phyloP scores from a whole-genome alignment of 2,113 vertebrate genomes.

The Leptodactylus fuscus region DNA sequence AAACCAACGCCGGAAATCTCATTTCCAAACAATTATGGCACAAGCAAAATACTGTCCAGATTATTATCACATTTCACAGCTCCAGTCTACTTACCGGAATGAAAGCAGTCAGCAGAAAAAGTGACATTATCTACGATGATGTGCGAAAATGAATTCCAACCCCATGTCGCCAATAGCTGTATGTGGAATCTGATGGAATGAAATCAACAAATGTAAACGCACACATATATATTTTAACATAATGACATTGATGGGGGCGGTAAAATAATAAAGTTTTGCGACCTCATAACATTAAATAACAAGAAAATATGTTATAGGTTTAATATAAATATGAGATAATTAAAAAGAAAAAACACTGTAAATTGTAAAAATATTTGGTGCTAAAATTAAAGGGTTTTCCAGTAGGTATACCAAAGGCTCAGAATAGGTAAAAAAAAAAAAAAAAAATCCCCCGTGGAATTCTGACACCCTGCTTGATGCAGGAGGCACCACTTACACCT shows the following conservation, averaged over 20 bases:
- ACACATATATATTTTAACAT: neutral
- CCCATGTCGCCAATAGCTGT: slow-evolving; percentile 80
- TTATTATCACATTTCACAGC: neutral
- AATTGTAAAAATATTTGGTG: no score
- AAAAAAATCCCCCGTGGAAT: no score
- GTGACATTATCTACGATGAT: slow-evolving; percentile 85
- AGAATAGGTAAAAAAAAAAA: no score
- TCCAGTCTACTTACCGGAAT: slow-evolving; percentile 72
- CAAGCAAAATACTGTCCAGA: neutral
- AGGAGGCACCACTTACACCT: no score
- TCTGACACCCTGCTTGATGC: no score
- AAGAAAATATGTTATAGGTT: no score
- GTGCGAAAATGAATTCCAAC: slow-evolving; percentile 79
- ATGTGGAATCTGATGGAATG: slow-evolving; percentile 77
- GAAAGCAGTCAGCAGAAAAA: slow-evolving; percentile 81
- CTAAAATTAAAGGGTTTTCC: no score
- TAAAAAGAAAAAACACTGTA: no score
- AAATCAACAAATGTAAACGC: neutral
- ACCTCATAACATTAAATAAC: no score
- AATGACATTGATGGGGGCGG: neutral
- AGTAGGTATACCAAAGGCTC: no score
- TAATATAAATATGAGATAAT: no score
- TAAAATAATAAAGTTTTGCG: neutral
- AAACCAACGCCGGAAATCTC: neutral
- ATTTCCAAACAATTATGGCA: neutral